phyloP scores from a whole-genome alignment of 2,888 invertebrate species.

The Lottia gigantea region DNA sequence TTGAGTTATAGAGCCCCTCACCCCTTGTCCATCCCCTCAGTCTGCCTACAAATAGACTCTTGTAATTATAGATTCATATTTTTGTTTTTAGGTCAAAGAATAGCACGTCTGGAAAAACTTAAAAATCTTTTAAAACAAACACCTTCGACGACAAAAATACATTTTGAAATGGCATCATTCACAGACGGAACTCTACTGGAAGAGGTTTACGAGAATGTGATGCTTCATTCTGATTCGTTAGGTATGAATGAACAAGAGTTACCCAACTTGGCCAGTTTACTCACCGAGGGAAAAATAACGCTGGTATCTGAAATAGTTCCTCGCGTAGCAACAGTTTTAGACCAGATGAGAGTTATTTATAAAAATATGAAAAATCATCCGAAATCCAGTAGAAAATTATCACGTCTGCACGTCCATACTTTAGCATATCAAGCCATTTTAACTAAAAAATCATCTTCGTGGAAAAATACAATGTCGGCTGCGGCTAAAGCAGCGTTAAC shows the following conservation, averaged over 20 bases:
- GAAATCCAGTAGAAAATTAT: constrained; percentile 71
- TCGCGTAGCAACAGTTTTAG: constrained; percentile 81
- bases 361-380: constrained; percentile 47
- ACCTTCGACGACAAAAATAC: constrained; percentile 74
- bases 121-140: constrained; percentile 76
- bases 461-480: constrained; percentile 83
- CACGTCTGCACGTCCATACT: constrained; percentile 86
- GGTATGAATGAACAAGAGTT: constrained; percentile 92
- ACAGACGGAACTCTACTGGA: constrained; percentile 78
- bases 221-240: constrained; percentile 82
- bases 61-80: too few relatives aligned
- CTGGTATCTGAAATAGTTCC: constrained; percentile 83
- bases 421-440: constrained; percentile 88
- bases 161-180: constrained; percentile 90
- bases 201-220: constrained; percentile 76
- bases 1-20: too few relatives aligned
- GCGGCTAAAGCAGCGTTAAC: constrained; percentile 86
- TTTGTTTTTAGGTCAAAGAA: constrained; percentile 74
- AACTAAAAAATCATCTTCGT: constrained; percentile 75
- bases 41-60: too few relatives aligned
- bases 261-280: constrained; percentile 79
- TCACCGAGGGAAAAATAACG: constrained; percentile 79
- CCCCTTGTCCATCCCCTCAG: too few relatives aligned
- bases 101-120: constrained; percentile 75
- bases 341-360: constrained; percentile 82